phyloP scores from a whole-genome alignment of 1,140 invertebrate species.

The Macrobrachium rosenbergii region DNA sequence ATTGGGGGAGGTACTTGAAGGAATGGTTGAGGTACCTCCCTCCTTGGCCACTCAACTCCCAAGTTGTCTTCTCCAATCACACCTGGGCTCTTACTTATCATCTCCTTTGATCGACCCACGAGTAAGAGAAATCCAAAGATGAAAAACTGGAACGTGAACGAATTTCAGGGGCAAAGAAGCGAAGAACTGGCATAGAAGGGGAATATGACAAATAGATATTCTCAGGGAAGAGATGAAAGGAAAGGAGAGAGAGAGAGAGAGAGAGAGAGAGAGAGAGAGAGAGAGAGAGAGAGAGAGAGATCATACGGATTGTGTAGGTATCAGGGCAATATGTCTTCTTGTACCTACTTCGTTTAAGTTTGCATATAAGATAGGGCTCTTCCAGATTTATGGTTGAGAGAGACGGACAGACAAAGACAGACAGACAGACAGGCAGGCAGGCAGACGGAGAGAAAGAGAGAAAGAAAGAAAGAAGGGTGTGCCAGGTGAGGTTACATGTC shows the following conservation, averaged over 20 bases:
- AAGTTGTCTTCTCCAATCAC: too few relatives aligned
- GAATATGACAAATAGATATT: background rate
- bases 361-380: too few relatives aligned
- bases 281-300: background rate
- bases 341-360: too few relatives aligned
- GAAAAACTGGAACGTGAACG: constrained; percentile 20
- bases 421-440: background rate
- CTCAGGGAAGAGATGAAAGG: background rate
- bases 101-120: constrained; percentile 10
- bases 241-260: background rate
- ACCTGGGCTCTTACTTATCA: too few relatives aligned
- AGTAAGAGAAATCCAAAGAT: constrained; percentile 7
- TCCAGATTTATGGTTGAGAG: too few relatives aligned
- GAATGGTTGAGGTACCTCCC: too few relatives aligned
- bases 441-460: background rate
- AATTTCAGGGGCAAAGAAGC: constrained; percentile 15
- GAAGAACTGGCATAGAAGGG: background rate
- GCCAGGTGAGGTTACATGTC: background rate
- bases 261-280: constrained; percentile 8
- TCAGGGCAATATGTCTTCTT: too few relatives aligned
- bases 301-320: too few relatives aligned
- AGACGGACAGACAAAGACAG: too few relatives aligned
- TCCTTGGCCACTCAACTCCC: too few relatives aligned
- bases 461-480: background rate
- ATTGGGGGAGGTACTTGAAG: too few relatives aligned